phyloP scores from a whole-genome alignment of 2,113 vertebrate genomes.

The Canis aureus region DNA sequence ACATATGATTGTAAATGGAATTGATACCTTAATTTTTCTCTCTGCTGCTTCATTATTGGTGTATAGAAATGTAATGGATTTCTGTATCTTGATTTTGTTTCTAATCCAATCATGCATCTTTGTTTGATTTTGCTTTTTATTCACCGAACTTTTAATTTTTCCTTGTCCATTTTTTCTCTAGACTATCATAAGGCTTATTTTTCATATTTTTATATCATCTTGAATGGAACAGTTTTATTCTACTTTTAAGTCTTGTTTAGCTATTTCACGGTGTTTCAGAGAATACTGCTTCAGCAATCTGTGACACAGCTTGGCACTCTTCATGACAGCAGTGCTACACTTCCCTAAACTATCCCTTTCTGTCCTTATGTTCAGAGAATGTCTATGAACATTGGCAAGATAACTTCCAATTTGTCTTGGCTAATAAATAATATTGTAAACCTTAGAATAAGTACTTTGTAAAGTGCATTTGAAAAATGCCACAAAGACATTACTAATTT shows the following conservation, averaged over 20 bases:
- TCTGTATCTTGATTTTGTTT: background rate
- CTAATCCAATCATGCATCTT: background rate
- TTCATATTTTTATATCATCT: background rate
- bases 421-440: background rate
- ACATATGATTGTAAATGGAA: background rate
- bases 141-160: background rate
- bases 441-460: background rate
- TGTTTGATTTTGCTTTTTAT: background rate
- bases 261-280: background rate
- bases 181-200: background rate
- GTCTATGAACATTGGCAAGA: background rate
- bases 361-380: background rate
- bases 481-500: background rate
- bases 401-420: background rate
- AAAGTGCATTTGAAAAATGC: background rate
- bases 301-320: background rate
- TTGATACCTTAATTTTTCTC: background rate
- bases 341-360: background rate
- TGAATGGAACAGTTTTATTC: background rate
- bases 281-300: background rate
- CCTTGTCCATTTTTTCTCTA: background rate
- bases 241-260: background rate
- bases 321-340: background rate
- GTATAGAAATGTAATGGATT: background rate
- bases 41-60: background rate